Conservation (phyloP, 1,140 invertebrate genomes). For the Latrodectus geometricus region DNA sequence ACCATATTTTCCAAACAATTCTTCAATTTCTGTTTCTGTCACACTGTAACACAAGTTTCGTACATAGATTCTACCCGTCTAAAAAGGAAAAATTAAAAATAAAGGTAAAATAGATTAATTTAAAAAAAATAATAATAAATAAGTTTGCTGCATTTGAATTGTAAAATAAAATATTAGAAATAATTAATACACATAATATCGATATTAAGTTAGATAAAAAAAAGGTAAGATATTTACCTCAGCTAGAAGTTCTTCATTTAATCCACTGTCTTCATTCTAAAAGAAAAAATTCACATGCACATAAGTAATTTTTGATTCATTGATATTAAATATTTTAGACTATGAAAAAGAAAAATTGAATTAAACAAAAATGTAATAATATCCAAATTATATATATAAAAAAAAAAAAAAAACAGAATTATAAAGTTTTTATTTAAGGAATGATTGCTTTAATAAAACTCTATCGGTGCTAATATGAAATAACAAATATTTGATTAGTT, state of each 20-base stretch:
- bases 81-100: constrained; percentile 42
- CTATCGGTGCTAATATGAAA: too few relatives aligned
- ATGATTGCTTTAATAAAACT: too few relatives aligned
- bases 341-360: too few relatives aligned
- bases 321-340: too few relatives aligned
- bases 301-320: too few relatives aligned
- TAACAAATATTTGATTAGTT: too few relatives aligned
- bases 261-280: constrained; percentile 70
- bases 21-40: constrained; percentile 87
- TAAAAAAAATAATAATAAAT: too few relatives aligned
- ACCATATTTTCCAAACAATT: constrained; percentile 90
- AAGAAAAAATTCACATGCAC: not conserved
- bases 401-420: too few relatives aligned
- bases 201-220: not conserved
- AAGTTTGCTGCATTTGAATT: too few relatives aligned
- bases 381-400: too few relatives aligned
- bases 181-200: not conserved
- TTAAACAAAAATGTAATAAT: too few relatives aligned
- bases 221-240: constrained; percentile 70
- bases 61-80: constrained; percentile 92
- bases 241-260: constrained; percentile 80
- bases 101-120: not conserved
- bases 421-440: too few relatives aligned
- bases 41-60: constrained; percentile 91
- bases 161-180: not conserved